Conservation (phyloP, 2,113 vertebrate genomes). For the Pungitius pungitius region DNA sequence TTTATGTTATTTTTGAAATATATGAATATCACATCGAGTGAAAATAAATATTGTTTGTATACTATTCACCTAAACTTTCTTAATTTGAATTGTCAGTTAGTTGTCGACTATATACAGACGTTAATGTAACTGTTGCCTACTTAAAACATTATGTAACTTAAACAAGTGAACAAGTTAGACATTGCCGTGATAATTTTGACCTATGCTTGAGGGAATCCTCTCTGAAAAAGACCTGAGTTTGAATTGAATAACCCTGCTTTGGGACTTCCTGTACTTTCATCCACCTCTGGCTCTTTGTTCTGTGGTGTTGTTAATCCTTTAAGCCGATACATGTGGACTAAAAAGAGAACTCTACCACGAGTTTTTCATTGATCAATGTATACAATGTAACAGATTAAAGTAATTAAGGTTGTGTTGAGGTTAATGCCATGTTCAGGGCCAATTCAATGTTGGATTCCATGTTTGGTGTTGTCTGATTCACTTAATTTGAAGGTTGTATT, state of each 20-base stretch:
- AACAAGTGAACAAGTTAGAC: too few species aligned
- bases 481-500: neutral
- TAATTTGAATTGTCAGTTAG: too few species aligned
- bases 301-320: slow-evolving; percentile 10
- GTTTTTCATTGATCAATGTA: slow-evolving; percentile 6
- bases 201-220: too few species aligned
- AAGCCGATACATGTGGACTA: neutral
- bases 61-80: too few species aligned
- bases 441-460: neutral
- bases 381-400: neutral
- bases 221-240: too few species aligned
- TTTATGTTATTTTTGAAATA: too few species aligned
- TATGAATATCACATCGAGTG: too few species aligned
- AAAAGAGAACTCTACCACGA: neutral
- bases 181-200: too few species aligned
- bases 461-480: neutral
- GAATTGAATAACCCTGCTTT: neutral
- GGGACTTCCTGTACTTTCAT: neutral
- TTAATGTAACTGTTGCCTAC: too few species aligned
- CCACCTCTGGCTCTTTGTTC: neutral
- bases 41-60: too few species aligned
- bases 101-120: too few species aligned
- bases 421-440: neutral
- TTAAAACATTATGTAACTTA: too few species aligned
- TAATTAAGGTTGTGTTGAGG: neutral